Evolutionary conservation across 37 sponge, comb jelly and placozoan genomes (phyloP).

Genomic region (Oscarella lobularis): DNA sequence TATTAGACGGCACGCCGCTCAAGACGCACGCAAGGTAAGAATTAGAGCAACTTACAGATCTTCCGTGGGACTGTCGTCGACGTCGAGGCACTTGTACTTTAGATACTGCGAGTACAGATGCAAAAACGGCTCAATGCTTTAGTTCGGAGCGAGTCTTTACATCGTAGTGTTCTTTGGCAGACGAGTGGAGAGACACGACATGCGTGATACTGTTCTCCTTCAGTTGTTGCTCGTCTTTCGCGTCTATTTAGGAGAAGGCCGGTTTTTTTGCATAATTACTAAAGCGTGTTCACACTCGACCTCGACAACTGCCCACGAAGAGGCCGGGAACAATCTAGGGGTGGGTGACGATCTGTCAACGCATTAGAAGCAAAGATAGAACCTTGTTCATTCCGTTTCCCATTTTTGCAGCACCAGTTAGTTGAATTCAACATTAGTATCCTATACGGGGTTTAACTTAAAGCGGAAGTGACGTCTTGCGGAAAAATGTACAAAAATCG

Average conservation of each 20-base stretch:
- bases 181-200: neutral
- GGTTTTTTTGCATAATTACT: neutral
- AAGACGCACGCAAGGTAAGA: no score
- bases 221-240: neutral
- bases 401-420: no score
- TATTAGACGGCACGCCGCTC: no score
- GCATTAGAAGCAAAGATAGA: neutral
- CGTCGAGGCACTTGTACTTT: neutral
- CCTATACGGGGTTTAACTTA: no score
- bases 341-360: neutral
- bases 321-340: neutral
- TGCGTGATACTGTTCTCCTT: neutral
- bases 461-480: no score
- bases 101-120: neutral
- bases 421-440: neutral
- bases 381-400: slow-evolving; percentile 1
- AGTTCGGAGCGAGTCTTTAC: no score
- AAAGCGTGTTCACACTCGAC: neutral
- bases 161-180: no score
- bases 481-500: no score
- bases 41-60: neutral
- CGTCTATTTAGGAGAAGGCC: neutral
- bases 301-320: neutral
- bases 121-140: no score
- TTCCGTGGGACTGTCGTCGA: neutral